Evolutionary conservation across 2,113 vertebrate species (phyloP).

Genomic region (Daubentonia madagascariensis): DNA sequence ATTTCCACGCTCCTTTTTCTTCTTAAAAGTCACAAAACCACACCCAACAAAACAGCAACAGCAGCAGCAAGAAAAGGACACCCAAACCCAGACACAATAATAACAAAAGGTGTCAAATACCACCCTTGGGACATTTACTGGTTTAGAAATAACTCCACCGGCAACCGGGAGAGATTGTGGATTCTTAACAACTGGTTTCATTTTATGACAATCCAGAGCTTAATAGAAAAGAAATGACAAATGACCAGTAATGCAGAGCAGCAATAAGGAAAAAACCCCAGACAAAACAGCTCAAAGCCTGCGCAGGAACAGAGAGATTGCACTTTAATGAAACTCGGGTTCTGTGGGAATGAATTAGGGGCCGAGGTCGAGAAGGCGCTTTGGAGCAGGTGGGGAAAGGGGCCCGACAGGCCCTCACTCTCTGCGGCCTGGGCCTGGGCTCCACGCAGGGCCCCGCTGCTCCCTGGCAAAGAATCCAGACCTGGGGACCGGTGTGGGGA

Average conservation of each 20-base stretch:
- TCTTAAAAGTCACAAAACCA: background rate
- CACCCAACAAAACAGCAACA: background rate
- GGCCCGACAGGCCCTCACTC: background rate
- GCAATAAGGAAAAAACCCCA: constrained; percentile 49
- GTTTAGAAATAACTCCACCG: background rate
- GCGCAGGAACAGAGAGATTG: background rate
- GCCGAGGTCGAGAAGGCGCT: background rate
- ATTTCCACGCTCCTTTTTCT: background rate
- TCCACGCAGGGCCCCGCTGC: too few relatives aligned
- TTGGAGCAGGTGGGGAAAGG: background rate
- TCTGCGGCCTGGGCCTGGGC: background rate
- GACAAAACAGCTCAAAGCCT: constrained; percentile 41
- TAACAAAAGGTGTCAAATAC: fast-evolving
- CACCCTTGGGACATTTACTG: background rate
- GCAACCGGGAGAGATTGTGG: background rate
- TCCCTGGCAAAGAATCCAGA: background rate
- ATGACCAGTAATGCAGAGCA: constrained; percentile 40
- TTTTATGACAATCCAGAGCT: constrained; percentile 28
- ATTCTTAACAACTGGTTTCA: background rate
- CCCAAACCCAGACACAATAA: background rate
- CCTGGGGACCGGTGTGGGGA: background rate
- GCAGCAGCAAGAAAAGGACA: background rate
- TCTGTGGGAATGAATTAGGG: constrained; percentile 55
- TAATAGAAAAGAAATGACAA: constrained; percentile 72
- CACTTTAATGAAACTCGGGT: constrained; percentile 56